Base-by-base conservation (phyloP, 2,888 invertebrate species). In the Patella ulyssiponensis region DNA sequence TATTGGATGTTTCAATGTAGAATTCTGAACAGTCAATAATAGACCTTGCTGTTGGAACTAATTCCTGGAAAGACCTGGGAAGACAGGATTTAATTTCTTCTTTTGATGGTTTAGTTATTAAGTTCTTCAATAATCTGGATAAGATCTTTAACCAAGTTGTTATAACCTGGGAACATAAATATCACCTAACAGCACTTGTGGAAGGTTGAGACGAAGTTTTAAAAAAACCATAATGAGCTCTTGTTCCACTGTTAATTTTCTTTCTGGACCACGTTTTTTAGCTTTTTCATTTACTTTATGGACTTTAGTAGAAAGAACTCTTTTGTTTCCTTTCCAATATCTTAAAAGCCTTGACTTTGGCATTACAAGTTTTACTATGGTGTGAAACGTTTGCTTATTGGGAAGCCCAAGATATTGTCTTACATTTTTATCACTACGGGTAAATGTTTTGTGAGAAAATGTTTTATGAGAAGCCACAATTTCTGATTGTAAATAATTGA, bases 11-110 rank as follows among this genome's bases (percentile, higher is more conserved):
- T 20, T 79, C 71, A n/a, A 77, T 77, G 27, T 73, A 81, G 17
- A 79, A 73, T 33, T 81, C 81, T 44, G 75, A 54, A 71, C 80
- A 80, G 71, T 79, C 81, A 58, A 81, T 79, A 33, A 77, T 76
- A n/a, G 69, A 44, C 1, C 72, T 9, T 0, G 20, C 11, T 14
- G 15, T 33, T 14, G 72, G 72, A 14, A 52, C 15, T 1, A n/a
- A 17, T 1, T 51, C 72, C 51, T 44, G 15, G 17, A 72, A 20
- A 5, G 17, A 20, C n/a, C 9, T 52, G 9, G 72, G 72, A 44
- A 72, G n/a, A 14, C 9, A 1, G 4, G 14, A 17, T 15, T 20
- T 72, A 11, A 20, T 51, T 33, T 44, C 44, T 20, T 52, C 14
- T 51, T 52, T 51, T 11, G 44, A 44, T 44, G 72, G 52, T 1